phyloP scores from a whole-genome alignment of 2,888 invertebrate genomes.

The Latheticus oryzae region DNA sequence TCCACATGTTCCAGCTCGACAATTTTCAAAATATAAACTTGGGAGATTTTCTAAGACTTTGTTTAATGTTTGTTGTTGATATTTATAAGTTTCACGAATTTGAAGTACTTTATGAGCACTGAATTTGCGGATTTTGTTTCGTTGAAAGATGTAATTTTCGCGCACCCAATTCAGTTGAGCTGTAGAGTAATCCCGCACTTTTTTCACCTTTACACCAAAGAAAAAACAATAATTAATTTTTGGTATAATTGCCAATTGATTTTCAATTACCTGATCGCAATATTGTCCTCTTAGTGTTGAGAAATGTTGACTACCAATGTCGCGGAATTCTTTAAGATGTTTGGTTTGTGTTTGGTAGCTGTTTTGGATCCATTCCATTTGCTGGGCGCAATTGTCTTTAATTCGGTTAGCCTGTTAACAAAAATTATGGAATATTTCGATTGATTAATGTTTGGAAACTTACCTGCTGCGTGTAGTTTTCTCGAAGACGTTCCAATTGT shows the following conservation, averaged over 20 bases:
- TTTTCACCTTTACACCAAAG: conserved; percentile 92
- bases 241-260: too few relatives aligned
- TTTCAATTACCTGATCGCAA: conserved; percentile 81
- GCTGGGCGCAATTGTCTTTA: conserved; percentile 92
- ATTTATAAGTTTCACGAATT: conserved; percentile 92
- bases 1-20: conserved; percentile 85
- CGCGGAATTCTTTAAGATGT: conserved; percentile 87
- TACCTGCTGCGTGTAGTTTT: conserved; percentile 92
- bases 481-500: conserved; percentile 87
- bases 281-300: conserved; percentile 91
- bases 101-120: conserved; percentile 92
- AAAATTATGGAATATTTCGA: conserved; percentile 7
- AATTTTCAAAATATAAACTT: conserved; percentile 91
- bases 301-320: conserved; percentile 90
- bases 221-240: conserved; percentile 53
- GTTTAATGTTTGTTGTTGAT: conserved; percentile 94
- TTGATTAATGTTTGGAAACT: conserved; percentile 39
- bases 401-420: conserved; percentile 79
- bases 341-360: conserved; percentile 91
- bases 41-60: conserved; percentile 94
- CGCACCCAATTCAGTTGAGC: conserved; percentile 92
- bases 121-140: conserved; percentile 94
- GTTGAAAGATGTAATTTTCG: conserved; percentile 95
- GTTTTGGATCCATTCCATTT: conserved; percentile 93
- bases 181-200: conserved; percentile 92